phyloP scores from a whole-genome alignment of 2,888 invertebrate genomes.

The Ochropleura leucogaster region DNA sequence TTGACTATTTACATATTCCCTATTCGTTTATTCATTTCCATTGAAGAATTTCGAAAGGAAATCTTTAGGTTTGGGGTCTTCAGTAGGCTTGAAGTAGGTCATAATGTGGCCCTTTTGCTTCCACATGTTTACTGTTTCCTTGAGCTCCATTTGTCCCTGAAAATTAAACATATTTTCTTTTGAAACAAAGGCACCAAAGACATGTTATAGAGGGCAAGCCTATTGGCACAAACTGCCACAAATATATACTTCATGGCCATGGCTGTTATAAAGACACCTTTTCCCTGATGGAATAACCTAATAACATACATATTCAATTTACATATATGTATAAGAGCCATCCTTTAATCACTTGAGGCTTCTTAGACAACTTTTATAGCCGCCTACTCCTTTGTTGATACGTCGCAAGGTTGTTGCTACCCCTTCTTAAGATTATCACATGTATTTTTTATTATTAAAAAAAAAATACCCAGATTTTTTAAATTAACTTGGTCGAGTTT shows the following conservation, averaged over 20 bases:
- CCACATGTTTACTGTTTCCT: conserved; percentile 96
- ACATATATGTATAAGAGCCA: too few species aligned
- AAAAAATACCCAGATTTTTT: too few species aligned
- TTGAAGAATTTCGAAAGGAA: conserved; percentile 97
- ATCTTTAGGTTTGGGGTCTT: conserved; percentile 96
- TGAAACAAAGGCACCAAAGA: background rate
- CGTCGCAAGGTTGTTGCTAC: too few species aligned
- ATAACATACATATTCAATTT: background rate
- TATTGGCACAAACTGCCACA: background rate
- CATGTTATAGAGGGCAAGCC: background rate
- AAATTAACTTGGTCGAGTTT: too few species aligned
- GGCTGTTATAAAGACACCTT: background rate
- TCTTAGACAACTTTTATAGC: too few species aligned
- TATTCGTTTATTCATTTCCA: conserved; percentile 89
- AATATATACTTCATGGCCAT: background rate
- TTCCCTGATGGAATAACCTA: background rate
- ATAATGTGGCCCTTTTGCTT: conserved; percentile 97
- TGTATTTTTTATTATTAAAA: too few species aligned
- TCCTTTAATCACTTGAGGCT: too few species aligned
- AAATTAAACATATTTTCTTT: conserved; percentile 60
- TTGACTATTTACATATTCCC: conserved; percentile 70
- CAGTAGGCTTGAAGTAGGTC: conserved; percentile 96
- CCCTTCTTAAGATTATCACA: too few species aligned
- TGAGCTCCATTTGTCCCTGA: conserved; percentile 98
- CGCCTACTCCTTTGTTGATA: too few species aligned